A percentile compares a stretch with the other conserved stretches of the same genome.
Evolutionary conservation across 1,140 invertebrate genomes (phyloP).

Genomic region (Dendroctonus valens): DNA sequence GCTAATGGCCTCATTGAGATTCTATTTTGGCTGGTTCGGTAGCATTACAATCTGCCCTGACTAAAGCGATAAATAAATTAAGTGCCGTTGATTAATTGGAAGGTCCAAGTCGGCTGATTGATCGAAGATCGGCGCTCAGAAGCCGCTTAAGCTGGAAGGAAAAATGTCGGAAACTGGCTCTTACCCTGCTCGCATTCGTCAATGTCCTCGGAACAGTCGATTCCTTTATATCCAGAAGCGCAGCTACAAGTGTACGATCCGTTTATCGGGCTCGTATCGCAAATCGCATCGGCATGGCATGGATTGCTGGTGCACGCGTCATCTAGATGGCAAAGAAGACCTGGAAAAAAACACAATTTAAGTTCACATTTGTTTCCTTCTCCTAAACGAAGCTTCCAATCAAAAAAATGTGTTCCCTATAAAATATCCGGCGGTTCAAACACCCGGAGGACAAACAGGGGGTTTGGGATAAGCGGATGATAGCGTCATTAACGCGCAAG

Average conservation of each 20-base stretch:
- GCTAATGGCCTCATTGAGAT: conserved; percentile 8
- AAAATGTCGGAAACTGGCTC: conserved; percentile 2
- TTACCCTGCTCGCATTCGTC: conserved; percentile 93
- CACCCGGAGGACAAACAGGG: too few relatives aligned
- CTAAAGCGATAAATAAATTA: conserved; percentile 12
- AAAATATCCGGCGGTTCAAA: too few relatives aligned
- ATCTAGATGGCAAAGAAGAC: conserved; percentile 90
- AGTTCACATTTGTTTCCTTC: too few relatives aligned
- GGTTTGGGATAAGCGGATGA: too few relatives aligned
- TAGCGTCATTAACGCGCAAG: too few relatives aligned
- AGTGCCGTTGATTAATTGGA: too few relatives aligned
- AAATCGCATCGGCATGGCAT: conserved; percentile 89
- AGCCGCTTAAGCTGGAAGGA: background rate
- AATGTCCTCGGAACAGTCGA: conserved; percentile 90
- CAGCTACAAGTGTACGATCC: conserved; percentile 93
- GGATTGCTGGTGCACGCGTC: conserved; percentile 97
- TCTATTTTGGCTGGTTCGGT: conserved; percentile 14
- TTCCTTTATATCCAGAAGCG: conserved; percentile 84
- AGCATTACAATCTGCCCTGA: conserved; percentile 15
- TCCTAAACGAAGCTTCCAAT: too few relatives aligned
- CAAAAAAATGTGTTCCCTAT: too few relatives aligned
- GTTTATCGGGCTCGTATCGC: conserved; percentile 93
- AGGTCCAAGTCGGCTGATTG: too few relatives aligned
- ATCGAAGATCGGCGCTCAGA: too few relatives aligned
- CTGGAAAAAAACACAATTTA: conserved; percentile 51